Conservation (phyloP, 2,888 invertebrate genomes). For the Nemurella pictetii region DNA sequence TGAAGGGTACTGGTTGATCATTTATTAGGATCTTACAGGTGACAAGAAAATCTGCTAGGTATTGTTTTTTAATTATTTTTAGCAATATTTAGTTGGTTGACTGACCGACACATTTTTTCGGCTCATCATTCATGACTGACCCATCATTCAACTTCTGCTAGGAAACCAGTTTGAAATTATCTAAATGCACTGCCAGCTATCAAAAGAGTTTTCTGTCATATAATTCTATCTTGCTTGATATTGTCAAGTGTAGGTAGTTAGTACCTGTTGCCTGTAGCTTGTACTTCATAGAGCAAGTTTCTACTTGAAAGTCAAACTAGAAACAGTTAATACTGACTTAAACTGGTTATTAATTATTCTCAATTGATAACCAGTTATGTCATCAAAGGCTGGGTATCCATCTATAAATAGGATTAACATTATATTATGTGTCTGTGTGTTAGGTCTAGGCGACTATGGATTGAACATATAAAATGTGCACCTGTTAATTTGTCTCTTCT, state of each 20-base stretch:
- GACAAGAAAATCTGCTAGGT: too few species aligned
- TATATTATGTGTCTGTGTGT: neutral
- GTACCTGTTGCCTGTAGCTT: neutral
- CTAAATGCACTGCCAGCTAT: neutral
- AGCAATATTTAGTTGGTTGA: too few species aligned
- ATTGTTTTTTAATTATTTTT: too few species aligned
- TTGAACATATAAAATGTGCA: neutral
- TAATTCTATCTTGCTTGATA: neutral
- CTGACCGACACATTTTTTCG: too few species aligned
- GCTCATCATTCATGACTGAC: too few species aligned
- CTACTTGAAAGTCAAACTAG: neutral
- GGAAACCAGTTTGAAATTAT: too few species aligned
- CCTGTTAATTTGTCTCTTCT: neutral
- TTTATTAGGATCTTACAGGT: too few species aligned
- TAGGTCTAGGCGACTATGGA: neutral
- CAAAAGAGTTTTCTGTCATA: neutral
- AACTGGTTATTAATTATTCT: neutral
- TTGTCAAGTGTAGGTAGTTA: neutral
- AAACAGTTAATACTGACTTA: neutral
- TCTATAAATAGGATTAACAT: neutral
- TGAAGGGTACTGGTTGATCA: too few species aligned
- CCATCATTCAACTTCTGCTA: too few species aligned
- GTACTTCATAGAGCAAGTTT: neutral
- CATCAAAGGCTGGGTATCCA: neutral
- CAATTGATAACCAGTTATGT: neutral